These are phyloP conservation scores for Neofelis nebulosa DNA, from an alignment of 2,113 vertebrate species.

Conservation along the genomic window DNA sequence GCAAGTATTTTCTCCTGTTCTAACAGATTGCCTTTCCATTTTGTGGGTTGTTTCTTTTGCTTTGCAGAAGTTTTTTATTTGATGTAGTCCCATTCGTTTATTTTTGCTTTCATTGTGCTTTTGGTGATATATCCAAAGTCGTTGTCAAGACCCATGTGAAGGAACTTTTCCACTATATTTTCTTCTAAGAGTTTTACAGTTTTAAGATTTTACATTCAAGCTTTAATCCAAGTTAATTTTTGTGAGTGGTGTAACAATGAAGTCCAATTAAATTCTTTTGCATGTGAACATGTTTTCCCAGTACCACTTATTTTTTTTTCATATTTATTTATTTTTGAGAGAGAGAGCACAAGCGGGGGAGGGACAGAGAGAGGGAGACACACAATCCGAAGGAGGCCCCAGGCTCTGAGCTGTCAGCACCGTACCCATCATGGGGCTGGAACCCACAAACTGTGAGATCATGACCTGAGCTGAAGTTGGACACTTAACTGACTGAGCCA, in stretches of 20 bases:
- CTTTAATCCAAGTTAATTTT: neutral
- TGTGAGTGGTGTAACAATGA: neutral
- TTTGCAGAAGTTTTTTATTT: neutral
- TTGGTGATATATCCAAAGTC: neutral
- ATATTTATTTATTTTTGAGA: too few relatives aligned
- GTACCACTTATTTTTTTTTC: neutral
- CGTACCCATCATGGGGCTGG: too few relatives aligned
- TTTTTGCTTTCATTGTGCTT: neutral
- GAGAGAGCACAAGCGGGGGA: too few relatives aligned
- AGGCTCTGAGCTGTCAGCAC: too few relatives aligned
- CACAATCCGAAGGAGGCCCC: too few relatives aligned
- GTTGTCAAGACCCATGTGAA: neutral
- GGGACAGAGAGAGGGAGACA: too few relatives aligned
- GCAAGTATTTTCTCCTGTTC: neutral
- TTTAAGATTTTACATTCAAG: neutral
- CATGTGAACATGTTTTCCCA: neutral
- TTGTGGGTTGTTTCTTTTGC: neutral
- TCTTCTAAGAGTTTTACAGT: neutral
- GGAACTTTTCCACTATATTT: neutral
- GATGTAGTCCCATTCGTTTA: neutral
- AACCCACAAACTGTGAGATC: too few relatives aligned
- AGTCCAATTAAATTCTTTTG: neutral
- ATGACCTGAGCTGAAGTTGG: too few relatives aligned
- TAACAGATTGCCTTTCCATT: neutral
- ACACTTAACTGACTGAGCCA: too few relatives aligned